These are phyloP conservation scores for Beroe ovata DNA, from an alignment of 37 sponge, comb jelly and placozoan genomes.

Conservation along the genomic window DNA sequence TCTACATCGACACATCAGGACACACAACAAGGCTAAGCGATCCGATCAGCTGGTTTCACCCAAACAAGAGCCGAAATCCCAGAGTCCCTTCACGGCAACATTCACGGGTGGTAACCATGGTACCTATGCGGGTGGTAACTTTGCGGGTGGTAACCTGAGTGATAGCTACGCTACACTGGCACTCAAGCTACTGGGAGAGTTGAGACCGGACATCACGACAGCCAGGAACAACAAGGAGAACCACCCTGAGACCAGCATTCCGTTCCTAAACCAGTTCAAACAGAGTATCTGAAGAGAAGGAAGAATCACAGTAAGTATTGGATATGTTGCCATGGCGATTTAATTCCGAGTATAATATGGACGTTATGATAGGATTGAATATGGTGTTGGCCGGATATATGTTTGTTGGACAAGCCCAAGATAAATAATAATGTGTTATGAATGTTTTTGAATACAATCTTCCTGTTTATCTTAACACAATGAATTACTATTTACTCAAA, in stretches of 20 bases:
- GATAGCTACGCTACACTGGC: conserved; percentile 21
- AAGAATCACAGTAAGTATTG: no score
- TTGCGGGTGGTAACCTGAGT: neutral
- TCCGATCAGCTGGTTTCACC: conserved; percentile 10
- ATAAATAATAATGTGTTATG: no score
- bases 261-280: neutral
- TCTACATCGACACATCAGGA: conserved; percentile 47
- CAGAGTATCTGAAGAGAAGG: neutral
- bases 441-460: no score
- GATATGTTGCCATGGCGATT: no score
- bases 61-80: neutral
- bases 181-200: conserved; percentile 39
- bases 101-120: conserved; percentile 58
- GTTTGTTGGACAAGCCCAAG: no score
- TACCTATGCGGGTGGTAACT: neutral
- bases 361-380: no score
- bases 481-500: no score
- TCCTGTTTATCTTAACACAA: no score
- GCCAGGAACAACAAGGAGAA: conserved; percentile 11
- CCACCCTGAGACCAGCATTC: neutral
- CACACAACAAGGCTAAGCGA: conserved; percentile 56
- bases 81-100: neutral
- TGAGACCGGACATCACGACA: conserved; percentile 15
- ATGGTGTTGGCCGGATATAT: no score
- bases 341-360: no score